phyloP scores from a whole-genome alignment of 1,140 invertebrate genomes.

The Bombus confusus region DNA sequence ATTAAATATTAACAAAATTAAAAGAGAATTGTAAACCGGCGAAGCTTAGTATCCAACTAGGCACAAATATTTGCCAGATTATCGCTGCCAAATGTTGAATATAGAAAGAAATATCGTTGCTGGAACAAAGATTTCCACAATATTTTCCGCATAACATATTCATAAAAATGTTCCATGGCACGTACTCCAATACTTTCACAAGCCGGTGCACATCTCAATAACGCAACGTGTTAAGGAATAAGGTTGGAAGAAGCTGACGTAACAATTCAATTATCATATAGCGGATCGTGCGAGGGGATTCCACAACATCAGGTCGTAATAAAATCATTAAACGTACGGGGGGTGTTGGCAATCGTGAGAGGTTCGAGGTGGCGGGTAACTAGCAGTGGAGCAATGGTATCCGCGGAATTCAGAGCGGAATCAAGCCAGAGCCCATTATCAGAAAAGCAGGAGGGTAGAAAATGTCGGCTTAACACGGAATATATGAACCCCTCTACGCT shows the following conservation, averaged over 20 bases:
- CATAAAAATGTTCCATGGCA: no score
- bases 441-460: slow-evolving; percentile 30
- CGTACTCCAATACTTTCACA: background rate
- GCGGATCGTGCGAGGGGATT: background rate
- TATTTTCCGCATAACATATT: no score
- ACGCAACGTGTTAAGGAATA: background rate
- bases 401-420: slow-evolving; percentile 19
- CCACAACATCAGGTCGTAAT: background rate
- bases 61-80: no score
- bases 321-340: slow-evolving; percentile 18
- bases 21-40: no score
- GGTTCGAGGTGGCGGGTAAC: background rate
- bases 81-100: no score
- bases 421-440: slow-evolving; percentile 32
- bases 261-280: slow-evolving; percentile 21
- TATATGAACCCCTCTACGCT: slow-evolving; percentile 22
- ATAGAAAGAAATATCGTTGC: no score
- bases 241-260: background rate
- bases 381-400: background rate
- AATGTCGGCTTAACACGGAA: slow-evolving; percentile 40
- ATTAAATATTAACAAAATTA: no score
- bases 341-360: slow-evolving; percentile 7
- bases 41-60: no score
- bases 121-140: no score
- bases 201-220: background rate